Conservation (phyloP, 2,888 invertebrate genomes). For the Ophion obscuratus region DNA sequence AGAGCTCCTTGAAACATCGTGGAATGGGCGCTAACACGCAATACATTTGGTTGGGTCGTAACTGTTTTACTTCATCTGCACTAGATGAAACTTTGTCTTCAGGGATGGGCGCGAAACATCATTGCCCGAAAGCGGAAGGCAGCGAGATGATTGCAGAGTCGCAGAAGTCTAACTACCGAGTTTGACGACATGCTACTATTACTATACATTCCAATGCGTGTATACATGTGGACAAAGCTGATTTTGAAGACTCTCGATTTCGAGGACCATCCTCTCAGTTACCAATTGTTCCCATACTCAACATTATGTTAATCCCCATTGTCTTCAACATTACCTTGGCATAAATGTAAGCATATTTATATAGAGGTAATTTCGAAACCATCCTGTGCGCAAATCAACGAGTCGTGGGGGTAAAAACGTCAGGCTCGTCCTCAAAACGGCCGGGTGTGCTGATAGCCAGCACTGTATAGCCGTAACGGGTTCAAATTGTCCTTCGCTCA, state of each 20-base stretch:
- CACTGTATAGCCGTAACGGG: not conserved
- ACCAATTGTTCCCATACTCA: not conserved
- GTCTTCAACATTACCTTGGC: not conserved
- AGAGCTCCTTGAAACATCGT: not conserved
- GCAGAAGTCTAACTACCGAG: conserved; percentile 14
- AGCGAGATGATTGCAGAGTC: conserved; percentile 31
- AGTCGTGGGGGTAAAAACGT: not conserved
- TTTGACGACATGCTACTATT: not conserved
- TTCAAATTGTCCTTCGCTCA: not conserved
- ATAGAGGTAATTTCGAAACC: not conserved
- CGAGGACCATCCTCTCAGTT: not conserved
- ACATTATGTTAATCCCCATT: not conserved
- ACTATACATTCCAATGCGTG: not conserved
- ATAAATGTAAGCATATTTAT: not conserved
- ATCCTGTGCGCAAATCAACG: not conserved
- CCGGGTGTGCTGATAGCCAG: not conserved
- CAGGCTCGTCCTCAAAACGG: not conserved
- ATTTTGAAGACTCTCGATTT: not conserved
- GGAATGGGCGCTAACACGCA: conserved; percentile 5
- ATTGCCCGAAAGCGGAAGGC: conserved; percentile 19
- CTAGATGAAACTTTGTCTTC: conserved; percentile 51
- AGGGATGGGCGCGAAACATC: conserved; percentile 27
- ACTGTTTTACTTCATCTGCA: conserved; percentile 44
- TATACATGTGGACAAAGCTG: not conserved
- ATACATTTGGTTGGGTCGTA: conserved; percentile 32